Evolutionary conservation across 2,888 invertebrate species (phyloP), one percentile per base, ranked within the genome.

Genomic region (Penaeus monodon): DNA sequence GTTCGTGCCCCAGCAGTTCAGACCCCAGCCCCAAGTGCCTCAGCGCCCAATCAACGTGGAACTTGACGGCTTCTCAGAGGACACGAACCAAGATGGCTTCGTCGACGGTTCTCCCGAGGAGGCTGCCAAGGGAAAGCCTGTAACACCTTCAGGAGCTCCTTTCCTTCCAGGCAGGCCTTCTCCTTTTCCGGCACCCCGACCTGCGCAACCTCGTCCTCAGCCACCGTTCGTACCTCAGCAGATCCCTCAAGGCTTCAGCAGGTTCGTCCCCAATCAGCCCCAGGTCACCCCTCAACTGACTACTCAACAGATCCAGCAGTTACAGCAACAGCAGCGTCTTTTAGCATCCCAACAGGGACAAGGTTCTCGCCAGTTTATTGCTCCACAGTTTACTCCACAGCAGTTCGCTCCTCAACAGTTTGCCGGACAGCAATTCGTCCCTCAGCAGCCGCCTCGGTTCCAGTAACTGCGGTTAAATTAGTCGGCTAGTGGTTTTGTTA

Each of bases 21-120:
- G 81, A 80, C 73, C 87, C 84, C 86, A 78, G 83, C 44, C 70
- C 64, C 88, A 10, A 84, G 84, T 65, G 79, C 84, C 66, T 49
- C 90, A n/a, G 88, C 90, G n/a, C 81, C 89, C 68, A 66, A 83
- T 81, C 20, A 81, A 88, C 68, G 24, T 65, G 27, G 64, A 29
- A 7, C 76, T 88, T 22, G 77, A 76, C n/a, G 88, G 88, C 22
- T 88, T 84, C 81, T 85, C 84, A 24, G 85, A 85, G 24, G 85
- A 88, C 57, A 64, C n/a, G 49, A 81, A 88, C 57, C 81, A 88
- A 63, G 88, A 85, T 29, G 88, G 88, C 22, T 88, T 88, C 64
- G 88, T 84, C 7, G 81, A 88, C 38, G 85, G 85, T 6, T 85
- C 81, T 24, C 77, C 78, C 14, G 83, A 83, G 57, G 79, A 83